Conservation (phyloP, 2,797 vertebrate genomes). For the Silurus aristotelis region DNA sequence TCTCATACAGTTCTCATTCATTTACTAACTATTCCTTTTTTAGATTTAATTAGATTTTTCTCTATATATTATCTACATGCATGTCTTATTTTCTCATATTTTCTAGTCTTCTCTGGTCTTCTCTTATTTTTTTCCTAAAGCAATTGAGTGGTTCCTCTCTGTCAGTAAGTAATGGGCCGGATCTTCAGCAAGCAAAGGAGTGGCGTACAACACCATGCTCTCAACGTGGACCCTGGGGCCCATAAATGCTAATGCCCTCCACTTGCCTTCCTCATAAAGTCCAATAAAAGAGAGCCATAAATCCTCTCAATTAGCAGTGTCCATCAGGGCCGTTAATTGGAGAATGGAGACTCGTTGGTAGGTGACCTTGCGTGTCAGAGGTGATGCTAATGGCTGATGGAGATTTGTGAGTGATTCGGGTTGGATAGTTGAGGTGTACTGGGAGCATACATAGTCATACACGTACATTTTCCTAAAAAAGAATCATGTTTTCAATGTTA, state of each 20-base stretch:
- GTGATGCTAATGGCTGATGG: conserved; percentile 58
- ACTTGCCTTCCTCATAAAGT: conserved; percentile 81
- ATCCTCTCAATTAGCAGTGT: conserved; percentile 82
- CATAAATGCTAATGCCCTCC: conserved; percentile 82
- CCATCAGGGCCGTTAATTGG: conserved; percentile 83
- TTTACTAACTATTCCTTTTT: neutral
- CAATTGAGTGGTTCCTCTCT: conserved; percentile 18
- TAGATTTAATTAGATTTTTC: neutral
- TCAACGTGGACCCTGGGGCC: conserved; percentile 69
- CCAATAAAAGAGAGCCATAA: conserved; percentile 81
- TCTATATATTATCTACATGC: neutral
- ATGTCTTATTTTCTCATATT: neutral
- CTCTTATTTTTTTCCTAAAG: neutral
- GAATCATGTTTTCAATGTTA: neutral
- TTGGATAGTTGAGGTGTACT: conserved; percentile 7
- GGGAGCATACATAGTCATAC: neutral
- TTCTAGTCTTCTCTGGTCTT: neutral
- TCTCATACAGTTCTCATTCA: neutral
- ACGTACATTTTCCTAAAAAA: neutral
- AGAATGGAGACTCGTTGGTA: conserved; percentile 76
- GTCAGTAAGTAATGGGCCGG: conserved; percentile 37
- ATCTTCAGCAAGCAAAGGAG: conserved; percentile 34
- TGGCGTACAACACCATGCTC: conserved; percentile 57
- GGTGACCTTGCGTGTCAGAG: conserved; percentile 78
- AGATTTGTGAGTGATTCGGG: conserved; percentile 63